These are phyloP conservation scores for Nomada fucata DNA, from an alignment of 2,888 invertebrate genomes.

Conservation along the genomic window DNA sequence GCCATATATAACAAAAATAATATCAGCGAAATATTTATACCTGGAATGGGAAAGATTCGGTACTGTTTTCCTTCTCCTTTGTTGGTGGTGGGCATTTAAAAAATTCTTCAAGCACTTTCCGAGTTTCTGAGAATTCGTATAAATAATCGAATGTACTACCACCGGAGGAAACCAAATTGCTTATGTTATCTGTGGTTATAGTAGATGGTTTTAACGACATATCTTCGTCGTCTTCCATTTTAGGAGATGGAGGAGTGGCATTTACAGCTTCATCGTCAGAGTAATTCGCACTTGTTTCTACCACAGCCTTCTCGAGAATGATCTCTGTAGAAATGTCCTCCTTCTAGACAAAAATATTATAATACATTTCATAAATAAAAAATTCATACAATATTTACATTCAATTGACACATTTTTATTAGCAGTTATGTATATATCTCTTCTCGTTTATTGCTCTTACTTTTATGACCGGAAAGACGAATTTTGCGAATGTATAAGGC, in stretches of 20 bases:
- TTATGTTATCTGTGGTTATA: constrained; percentile 80
- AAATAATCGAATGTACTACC: constrained; percentile 92
- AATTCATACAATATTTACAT: background rate
- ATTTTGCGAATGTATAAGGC: background rate
- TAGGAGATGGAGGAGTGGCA: constrained; percentile 64
- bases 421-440: background rate
- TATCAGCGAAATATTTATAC: constrained; percentile 64
- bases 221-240: constrained; percentile 69
- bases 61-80: constrained; percentile 85
- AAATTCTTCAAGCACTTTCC: constrained; percentile 96
- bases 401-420: too few species aligned
- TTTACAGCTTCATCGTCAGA: constrained; percentile 69
- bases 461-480: background rate
- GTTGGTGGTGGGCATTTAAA: constrained; percentile 91
- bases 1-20: background rate
- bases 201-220: constrained; percentile 68
- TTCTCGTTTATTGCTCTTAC: too few species aligned
- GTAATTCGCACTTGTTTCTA: constrained; percentile 71
- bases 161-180: constrained; percentile 81
- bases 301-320: constrained; percentile 76
- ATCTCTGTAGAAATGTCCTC: constrained; percentile 78
- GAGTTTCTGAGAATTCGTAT: constrained; percentile 96
- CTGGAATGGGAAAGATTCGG: constrained; percentile 85
- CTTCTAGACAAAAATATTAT: constrained; percentile 68
- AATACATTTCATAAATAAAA: background rate